Evolutionary conservation across 2,797 vertebrate species (phyloP).

Genomic region (Sebastolobus alascanus): DNA sequence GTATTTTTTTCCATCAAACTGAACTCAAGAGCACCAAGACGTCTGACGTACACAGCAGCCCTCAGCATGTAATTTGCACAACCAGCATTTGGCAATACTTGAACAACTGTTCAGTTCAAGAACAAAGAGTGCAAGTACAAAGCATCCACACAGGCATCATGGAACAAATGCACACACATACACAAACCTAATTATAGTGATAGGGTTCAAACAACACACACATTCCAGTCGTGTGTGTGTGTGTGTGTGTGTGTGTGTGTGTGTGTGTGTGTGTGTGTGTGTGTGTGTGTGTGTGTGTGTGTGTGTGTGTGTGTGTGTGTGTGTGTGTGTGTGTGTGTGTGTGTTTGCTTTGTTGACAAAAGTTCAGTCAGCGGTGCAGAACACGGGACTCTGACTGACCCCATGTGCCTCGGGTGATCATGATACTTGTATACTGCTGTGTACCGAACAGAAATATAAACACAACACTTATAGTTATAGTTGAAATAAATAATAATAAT

Average conservation of each 20-base stretch:
- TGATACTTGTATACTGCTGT: neutral
- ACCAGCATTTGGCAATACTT: conserved; percentile 20
- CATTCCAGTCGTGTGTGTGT: conserved; percentile 43
- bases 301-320: conserved; percentile 12
- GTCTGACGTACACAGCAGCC: neutral
- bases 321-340: conserved; percentile 2
- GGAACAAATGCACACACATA: conserved; percentile 42
- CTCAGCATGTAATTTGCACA: conserved; percentile 26
- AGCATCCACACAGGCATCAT: conserved; percentile 40
- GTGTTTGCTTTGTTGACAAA: conserved; percentile 34
- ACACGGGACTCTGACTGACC: conserved; percentile 11
- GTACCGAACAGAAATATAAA: too few species aligned
- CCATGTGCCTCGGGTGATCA: conserved; percentile 27
- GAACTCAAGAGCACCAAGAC: neutral
- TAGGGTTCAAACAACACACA: conserved; percentile 57
- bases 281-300: conserved; percentile 4
- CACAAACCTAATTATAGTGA: conserved; percentile 66
- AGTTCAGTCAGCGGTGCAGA: conserved; percentile 38
- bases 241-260: neutral
- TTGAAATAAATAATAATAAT: too few species aligned
- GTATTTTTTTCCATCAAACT: neutral
- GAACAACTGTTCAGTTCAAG: conserved; percentile 31
- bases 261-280: neutral
- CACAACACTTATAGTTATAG: too few species aligned
- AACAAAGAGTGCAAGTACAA: conserved; percentile 53